Conservation (phyloP, 2,888 invertebrate genomes). For the Noctua pronuba region DNA sequence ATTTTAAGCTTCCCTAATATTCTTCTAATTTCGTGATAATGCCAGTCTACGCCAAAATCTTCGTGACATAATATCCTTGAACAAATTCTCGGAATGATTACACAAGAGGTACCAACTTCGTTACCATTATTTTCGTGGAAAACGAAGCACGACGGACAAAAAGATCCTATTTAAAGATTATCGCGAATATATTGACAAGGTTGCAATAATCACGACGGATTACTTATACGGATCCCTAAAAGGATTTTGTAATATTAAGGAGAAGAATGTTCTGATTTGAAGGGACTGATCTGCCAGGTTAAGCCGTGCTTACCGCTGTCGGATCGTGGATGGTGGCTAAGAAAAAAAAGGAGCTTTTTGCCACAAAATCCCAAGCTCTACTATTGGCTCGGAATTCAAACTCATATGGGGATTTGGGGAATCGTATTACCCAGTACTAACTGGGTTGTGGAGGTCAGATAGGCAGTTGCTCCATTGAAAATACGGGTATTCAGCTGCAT, state of each 20-base stretch:
- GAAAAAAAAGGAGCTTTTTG: too few relatives aligned
- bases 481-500: too few relatives aligned
- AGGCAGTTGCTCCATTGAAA: too few relatives aligned
- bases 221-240: conserved; percentile 26
- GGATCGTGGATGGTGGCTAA: neutral
- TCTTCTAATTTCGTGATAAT: too few relatives aligned
- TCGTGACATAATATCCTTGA: conserved; percentile 31
- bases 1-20: too few relatives aligned
- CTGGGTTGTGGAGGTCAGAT: too few relatives aligned
- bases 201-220: conserved; percentile 34
- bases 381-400: too few relatives aligned
- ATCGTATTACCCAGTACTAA: too few relatives aligned
- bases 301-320: neutral
- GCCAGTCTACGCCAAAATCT: too few relatives aligned
- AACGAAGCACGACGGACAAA: conserved; percentile 15
- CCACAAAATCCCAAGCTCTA: too few relatives aligned
- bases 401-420: too few relatives aligned
- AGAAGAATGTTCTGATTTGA: neutral
- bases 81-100: conserved; percentile 19
- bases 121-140: conserved; percentile 41
- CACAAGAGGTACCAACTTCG: neutral
- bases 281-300: neutral
- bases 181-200: conserved; percentile 46
- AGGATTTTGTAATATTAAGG: neutral
- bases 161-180: conserved; percentile 48